Percentiles rank a stretch among this genome's conserved stretches.
phyloP scores from a whole-genome alignment of 2,888 invertebrate species.

The Xylota sylvarum region DNA sequence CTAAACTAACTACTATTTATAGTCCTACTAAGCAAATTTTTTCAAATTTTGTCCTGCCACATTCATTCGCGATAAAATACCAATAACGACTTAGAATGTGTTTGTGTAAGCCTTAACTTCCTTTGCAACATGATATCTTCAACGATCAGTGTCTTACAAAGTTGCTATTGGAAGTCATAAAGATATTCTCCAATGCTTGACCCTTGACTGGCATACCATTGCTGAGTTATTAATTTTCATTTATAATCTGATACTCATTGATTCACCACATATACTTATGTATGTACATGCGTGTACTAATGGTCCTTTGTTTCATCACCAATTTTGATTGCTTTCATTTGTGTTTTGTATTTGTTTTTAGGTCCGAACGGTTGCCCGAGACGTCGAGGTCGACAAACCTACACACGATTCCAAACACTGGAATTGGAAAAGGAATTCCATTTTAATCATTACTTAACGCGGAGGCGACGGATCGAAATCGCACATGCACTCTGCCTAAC shows the following conservation, averaged over 20 bases:
- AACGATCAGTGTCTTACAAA: too few species aligned
- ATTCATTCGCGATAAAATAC: too few species aligned
- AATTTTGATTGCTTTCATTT: conserved; percentile 20
- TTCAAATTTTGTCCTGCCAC: too few species aligned
- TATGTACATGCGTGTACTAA: not conserved
- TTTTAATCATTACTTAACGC: conserved; percentile 98
- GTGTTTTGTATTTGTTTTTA: conserved; percentile 86
- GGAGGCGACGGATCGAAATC: conserved; percentile 98
- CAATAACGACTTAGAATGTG: too few species aligned
- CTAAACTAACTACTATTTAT: too few species aligned
- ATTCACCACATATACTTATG: not conserved
- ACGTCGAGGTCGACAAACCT: conserved; percentile 97
- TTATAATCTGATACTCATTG: not conserved
- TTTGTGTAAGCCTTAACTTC: not conserved
- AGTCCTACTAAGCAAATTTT: too few species aligned
- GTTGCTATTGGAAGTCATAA: not conserved
- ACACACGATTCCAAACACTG: conserved; percentile 98
- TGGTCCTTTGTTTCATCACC: conserved; percentile 45
- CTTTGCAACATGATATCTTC: not conserved
- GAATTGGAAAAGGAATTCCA: conserved; percentile 99
- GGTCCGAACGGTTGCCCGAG: conserved; percentile 98
- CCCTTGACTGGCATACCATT: not conserved
- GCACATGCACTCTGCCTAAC: conserved; percentile 98
- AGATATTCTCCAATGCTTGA: not conserved
- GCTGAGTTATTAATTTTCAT: conserved; percentile 41